Percentiles rank a stretch among this genome's conserved stretches.
Conservation (phyloP, 2,888 invertebrate species). For the Cacoxenus indagator region DNA sequence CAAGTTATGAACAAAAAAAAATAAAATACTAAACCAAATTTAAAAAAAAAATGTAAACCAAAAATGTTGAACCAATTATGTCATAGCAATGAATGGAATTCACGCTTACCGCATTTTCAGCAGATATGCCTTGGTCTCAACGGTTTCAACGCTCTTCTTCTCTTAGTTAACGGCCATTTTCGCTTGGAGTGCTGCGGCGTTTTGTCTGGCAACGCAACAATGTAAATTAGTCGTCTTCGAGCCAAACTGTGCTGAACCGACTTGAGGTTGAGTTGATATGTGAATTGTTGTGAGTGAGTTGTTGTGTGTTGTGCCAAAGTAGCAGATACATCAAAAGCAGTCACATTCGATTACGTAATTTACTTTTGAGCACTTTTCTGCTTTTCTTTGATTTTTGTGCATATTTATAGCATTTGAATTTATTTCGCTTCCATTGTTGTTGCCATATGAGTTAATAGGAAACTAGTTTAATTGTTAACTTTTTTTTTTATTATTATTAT, state of each 20-base stretch:
- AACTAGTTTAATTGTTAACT: too few species aligned
- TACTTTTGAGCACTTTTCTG: neutral
- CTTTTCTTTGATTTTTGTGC: neutral
- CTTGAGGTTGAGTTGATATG: too few species aligned
- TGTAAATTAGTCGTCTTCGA: too few species aligned
- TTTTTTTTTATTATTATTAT: neutral
- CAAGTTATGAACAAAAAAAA: neutral
- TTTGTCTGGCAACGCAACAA: neutral
- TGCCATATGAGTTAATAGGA: too few species aligned
- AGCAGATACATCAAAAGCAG: neutral
- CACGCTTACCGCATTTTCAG: neutral
- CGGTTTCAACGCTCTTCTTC: neutral
- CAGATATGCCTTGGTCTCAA: conserved; percentile 19
- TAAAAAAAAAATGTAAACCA: neutral
- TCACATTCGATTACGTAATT: conserved; percentile 6
- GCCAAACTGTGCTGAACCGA: neutral
- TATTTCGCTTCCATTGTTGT: too few species aligned
- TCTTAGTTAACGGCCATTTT: too few species aligned
- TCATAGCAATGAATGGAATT: conserved; percentile 32
- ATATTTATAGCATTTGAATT: neutral
- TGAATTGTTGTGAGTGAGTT: too few species aligned
- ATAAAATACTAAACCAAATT: neutral
- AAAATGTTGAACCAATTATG: conserved; percentile 41
- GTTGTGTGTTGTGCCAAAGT: neutral
- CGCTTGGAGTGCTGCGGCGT: too few species aligned